These are phyloP conservation scores for Steinernema feltiae DNA, from an alignment of 1,140 invertebrate species.

Conservation along the genomic window DNA sequence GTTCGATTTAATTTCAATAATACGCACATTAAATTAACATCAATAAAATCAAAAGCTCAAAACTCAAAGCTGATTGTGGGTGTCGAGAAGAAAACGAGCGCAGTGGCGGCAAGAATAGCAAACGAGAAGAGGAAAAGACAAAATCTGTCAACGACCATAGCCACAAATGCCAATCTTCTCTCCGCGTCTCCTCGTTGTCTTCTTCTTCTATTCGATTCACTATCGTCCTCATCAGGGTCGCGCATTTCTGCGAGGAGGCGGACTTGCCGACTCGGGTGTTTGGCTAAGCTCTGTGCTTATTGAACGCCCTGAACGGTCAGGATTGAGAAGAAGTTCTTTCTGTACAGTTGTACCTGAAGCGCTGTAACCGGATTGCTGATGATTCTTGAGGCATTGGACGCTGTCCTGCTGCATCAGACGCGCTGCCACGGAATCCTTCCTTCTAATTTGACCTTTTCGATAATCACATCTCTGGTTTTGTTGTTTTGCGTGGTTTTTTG, in stretches of 20 bases:
- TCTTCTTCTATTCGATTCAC: background rate
- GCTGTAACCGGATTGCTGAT: background rate
- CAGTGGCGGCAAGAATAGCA: background rate
- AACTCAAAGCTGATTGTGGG: background rate
- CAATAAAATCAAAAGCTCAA: background rate
- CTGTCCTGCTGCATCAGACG: background rate
- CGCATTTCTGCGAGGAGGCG: background rate
- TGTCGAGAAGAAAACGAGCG: background rate
- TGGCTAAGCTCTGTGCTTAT: background rate
- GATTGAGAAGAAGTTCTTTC: no score
- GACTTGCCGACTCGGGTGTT: background rate
- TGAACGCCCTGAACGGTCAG: background rate
- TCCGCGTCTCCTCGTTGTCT: background rate
- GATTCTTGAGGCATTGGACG: background rate
- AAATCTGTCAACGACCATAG: conserved; percentile 3
- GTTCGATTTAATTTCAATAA: no score
- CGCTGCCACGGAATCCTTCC: conserved; percentile 4
- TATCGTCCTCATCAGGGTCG: background rate
- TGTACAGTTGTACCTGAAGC: background rate
- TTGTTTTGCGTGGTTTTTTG: background rate
- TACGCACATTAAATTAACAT: background rate
- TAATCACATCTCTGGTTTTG: background rate
- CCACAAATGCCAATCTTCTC: conserved; percentile 2
- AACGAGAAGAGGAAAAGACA: conserved; percentile 9
- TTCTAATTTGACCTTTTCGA: background rate